Base-by-base conservation (phyloP, 2,888 invertebrate genomes). In the Pristionchus exspectatus region DNA sequence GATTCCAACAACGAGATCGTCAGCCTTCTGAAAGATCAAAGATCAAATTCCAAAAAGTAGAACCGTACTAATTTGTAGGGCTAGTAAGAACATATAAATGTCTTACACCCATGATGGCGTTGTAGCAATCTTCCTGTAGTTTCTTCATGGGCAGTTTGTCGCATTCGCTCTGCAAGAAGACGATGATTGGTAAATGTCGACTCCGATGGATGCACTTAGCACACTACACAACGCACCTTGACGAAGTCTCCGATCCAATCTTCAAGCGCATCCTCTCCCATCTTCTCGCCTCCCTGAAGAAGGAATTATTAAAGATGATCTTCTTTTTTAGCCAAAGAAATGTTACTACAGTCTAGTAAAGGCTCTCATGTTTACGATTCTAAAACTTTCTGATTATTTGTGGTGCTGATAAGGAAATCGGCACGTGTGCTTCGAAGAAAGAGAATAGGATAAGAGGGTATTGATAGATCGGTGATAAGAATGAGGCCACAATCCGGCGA, bases 131-230 rank as follows among this genome's bases (percentile, higher is more conserved):
- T 24, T 44, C 21, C 77, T 77, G 77, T 0, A 77, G n/a, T 21
- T 77, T 77, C 77, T 77, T 77, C 44, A 77, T 18, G 24, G 77
- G 77, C 77, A 77, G n/a, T 24, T 77, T 77, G 77, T 77, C 77
- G 18, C 77, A 77, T 14, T 77, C 77, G 10, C 4, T 21, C 77
- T 77, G 77, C 24, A 77, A 77, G 38, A 9, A 77, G 9, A 7
- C 44, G 50, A 44, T 50, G 77, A 77, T 77, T 77, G 77, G 50
- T 16, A 72, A n/a, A 77, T 9, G 77, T 77, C 44, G 77, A 30
- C 77, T n/a, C n/a, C 24, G 50, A 77, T 24, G 38, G 77, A 12
- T 50, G 50, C 77, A 77, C 77, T 77, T 50, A 18, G 24, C 38
- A 44, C 77, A 74, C 74, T 38, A 69, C 69, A 50, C 77, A 44